Percentiles rank a stretch among this genome's conserved stretches.
Evolutionary conservation across 2,888 invertebrate species (phyloP).

Genomic region (Polymixis flavicincta): DNA sequence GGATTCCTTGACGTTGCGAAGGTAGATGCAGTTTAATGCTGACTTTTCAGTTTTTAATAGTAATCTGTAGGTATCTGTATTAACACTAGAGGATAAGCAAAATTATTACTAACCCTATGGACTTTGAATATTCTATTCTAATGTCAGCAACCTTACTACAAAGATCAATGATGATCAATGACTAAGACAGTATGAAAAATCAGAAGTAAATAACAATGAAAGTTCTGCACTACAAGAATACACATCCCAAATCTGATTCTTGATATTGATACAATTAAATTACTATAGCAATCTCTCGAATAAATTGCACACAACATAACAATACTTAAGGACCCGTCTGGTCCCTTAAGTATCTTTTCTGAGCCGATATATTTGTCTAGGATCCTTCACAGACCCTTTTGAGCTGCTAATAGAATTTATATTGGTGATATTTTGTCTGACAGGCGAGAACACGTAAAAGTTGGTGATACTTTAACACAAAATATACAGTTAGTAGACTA

Average conservation of each 20-base stretch:
- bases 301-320: conserved; percentile 37
- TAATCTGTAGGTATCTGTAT: no score
- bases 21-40: no score
- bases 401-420: conserved; percentile 21
- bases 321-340: conserved; percentile 22
- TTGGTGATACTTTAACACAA: not conserved
- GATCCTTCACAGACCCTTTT: conserved; percentile 12
- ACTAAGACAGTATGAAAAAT: no score
- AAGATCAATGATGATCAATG: no score
- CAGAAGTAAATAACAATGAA: not conserved
- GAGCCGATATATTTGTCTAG: conserved; percentile 34
- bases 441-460: not conserved
- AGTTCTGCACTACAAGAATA: not conserved
- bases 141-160: not conserved
- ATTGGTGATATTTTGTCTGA: not conserved
- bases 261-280: not conserved
- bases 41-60: no score
- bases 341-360: conserved; percentile 16
- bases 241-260: not conserved
- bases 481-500: not conserved
- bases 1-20: no score
- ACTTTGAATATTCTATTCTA: no score
- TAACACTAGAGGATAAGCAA: no score
- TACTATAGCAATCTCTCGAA: conserved; percentile 6
- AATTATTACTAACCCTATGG: no score